Evolutionary conservation across 2,797 vertebrate genomes (phyloP).

Genomic region (Spheniscus humboldti): DNA sequence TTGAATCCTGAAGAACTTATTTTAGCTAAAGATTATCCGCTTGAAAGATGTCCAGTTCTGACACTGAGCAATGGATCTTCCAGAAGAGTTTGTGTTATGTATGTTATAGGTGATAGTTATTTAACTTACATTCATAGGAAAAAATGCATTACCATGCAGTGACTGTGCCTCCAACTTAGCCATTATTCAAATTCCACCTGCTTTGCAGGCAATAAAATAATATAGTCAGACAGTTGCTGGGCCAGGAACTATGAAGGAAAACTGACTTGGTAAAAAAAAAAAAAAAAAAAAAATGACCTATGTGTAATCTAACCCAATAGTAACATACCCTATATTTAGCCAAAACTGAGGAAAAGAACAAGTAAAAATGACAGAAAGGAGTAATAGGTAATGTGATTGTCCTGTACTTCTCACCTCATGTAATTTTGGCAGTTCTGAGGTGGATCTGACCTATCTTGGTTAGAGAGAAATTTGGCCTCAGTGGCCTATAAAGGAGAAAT

Average conservation of each 20-base stretch:
- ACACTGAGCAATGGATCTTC: neutral
- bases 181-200: neutral
- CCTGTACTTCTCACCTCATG: neutral
- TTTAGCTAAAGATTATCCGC: neutral
- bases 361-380: neutral
- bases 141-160: neutral
- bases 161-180: neutral
- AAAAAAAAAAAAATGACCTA: neutral
- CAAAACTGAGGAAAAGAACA: neutral
- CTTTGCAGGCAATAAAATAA: neutral
- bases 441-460: neutral
- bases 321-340: neutral
- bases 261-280: neutral
- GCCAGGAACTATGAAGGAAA: neutral
- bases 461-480: neutral
- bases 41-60: neutral
- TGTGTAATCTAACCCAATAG: neutral
- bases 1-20: neutral
- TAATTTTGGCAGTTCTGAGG: neutral
- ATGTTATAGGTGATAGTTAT: neutral
- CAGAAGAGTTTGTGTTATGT: neutral
- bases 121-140: neutral
- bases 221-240: accelerated
- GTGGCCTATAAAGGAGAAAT: neutral
- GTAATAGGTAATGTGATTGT: accelerated